phyloP scores from a whole-genome alignment of 2,797 vertebrate genomes.

The Masticophis lateralis region DNA sequence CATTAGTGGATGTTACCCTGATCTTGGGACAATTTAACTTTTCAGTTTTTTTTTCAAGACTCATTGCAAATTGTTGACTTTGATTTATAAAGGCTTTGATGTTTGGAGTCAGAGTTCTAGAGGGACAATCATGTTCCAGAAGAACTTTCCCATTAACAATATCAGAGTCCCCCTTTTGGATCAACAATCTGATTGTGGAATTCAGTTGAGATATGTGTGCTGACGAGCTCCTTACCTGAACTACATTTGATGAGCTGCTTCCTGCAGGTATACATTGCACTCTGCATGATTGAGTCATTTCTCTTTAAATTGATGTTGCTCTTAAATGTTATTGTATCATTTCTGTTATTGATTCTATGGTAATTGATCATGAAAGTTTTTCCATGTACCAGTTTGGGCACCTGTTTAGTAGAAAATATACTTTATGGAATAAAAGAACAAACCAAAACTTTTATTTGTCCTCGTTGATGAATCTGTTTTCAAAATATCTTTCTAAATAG shows the following conservation, averaged over 20 bases:
- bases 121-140: not conserved
- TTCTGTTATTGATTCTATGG: not conserved
- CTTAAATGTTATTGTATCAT: not conserved
- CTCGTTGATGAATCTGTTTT: constrained; percentile 21
- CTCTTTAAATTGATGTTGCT: not conserved
- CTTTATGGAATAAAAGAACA: not conserved
- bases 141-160: not conserved
- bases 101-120: not conserved
- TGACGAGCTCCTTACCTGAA: not conserved
- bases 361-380: not conserved
- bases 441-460: constrained; percentile 23
- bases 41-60: not conserved
- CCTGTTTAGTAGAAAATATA: not conserved
- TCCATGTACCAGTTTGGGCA: not conserved
- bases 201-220: not conserved
- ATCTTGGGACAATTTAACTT: not conserved
- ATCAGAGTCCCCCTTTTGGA: not conserved
- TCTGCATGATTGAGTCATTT: not conserved
- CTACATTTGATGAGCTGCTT: not conserved
- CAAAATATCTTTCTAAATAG: constrained; percentile 15
- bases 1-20: not conserved
- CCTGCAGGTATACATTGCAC: not conserved
- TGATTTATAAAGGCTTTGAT: not conserved
- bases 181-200: not conserved
- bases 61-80: not conserved